Evolutionary conservation across 2,797 vertebrate species (phyloP), one percentile per base, ranked within the genome.

Genomic region (Mallotus villosus): DNA sequence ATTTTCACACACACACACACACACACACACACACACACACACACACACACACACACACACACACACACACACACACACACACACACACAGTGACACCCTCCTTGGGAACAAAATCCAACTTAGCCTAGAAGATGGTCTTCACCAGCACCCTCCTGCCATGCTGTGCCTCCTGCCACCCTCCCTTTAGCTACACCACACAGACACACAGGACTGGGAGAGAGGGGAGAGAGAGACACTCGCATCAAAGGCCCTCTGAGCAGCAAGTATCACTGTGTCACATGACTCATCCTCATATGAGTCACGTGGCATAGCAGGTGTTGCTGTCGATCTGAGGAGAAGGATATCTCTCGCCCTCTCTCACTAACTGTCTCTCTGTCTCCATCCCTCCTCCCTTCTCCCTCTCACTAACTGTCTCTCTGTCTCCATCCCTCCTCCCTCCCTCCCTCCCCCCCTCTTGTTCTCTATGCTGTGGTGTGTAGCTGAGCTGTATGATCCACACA

Each of bases 181-280:
- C 22, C 57, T n/a, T 24, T 58, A n/a, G 62, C 59, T 34, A 9
- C 63, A 19, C 24, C 68, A 70, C 72, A 27, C 72, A 27, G 63
- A 17, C 49, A 49, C 53, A n/a, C 60, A 51, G 49, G 17, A 34
- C 8, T 6, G 34, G 8, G 34, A 34, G 34, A 34, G 34, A 34
- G 34, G 2, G 49, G 49, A n/a, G 53, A 55, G 11, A 76, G 78
- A 76, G 68, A 75, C 21, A 67, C 11, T 24, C 71, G 74, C 74
- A 63, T 77, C 68, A 75, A 72, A 78, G 57, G 32, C 70, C 69
- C 24, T 69, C 27, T 71, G 25, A 58, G 74, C 67, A 80, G 72
- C 68, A 80, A 72, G 72, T 67, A 67, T 70, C 59, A 70, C 76
- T 76, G 71, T 63, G 5, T 84, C 46, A 55, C 80, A 80, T 8